phyloP scores from a whole-genome alignment of 1,140 invertebrate species.

The Pseudomyrmex dendroicus region DNA sequence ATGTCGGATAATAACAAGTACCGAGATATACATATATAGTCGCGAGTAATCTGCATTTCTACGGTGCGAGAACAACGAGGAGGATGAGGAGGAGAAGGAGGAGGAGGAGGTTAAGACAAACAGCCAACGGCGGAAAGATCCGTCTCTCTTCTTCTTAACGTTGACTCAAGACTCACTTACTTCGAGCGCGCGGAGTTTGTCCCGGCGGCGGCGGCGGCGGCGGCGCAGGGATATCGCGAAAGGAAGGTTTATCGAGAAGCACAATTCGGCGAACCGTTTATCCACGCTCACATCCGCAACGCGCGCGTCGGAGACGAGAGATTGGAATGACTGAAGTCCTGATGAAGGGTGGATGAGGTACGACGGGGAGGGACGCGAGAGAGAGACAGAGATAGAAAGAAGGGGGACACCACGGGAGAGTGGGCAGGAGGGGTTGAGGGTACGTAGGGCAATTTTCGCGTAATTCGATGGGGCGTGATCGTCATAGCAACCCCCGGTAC shows the following conservation, averaged over 20 bases:
- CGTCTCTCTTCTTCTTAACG: slow-evolving; percentile 27
- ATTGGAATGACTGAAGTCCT: slow-evolving; percentile 71
- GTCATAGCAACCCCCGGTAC: slow-evolving; percentile 83
- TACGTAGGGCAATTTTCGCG: slow-evolving; percentile 84
- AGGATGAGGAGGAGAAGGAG: too few species aligned
- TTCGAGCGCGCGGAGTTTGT: slow-evolving; percentile 33
- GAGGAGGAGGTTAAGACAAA: slow-evolving; percentile 25
- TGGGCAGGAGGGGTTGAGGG: slow-evolving; percentile 76
- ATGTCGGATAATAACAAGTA: background rate
- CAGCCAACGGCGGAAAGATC: slow-evolving; percentile 16
- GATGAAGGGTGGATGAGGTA: slow-evolving; percentile 66
- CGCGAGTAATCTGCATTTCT: background rate
- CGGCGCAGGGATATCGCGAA: slow-evolving; percentile 24
- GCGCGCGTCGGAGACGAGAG: slow-evolving; percentile 64
- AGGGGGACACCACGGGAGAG: background rate
- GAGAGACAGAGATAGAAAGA: too few species aligned
- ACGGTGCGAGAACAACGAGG: background rate
- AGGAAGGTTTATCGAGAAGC: slow-evolving; percentile 77
- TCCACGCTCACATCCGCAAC: slow-evolving; percentile 78
- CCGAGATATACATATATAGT: too few species aligned
- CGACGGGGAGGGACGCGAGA: slow-evolving; percentile 9
- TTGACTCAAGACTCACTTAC: slow-evolving; percentile 53
- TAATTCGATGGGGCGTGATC: slow-evolving; percentile 85
- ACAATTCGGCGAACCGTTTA: slow-evolving; percentile 81
- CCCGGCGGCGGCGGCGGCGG: slow-evolving; percentile 20